Base-by-base conservation (phyloP, 2,888 invertebrate genomes). In the Nysson spinosus region DNA sequence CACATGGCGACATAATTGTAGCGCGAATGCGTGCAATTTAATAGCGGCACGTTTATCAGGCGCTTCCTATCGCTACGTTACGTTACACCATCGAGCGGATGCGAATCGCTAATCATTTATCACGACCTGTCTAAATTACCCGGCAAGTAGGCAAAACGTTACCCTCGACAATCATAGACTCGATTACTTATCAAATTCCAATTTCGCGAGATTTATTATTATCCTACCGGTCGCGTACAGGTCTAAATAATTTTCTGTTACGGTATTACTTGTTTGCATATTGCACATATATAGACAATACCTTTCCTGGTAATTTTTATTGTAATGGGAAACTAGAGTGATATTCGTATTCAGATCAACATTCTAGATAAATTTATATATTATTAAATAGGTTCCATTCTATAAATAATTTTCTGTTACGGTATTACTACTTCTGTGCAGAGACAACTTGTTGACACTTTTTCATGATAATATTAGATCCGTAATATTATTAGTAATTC, bases 91-190 rank as follows among this genome's bases (percentile, higher is more conserved):
- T 32, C 47, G 52, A 63, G 51, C 66, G 67, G 62, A 61, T 52
- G 61, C 62, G 69, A 72, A 72, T 73, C 72, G 69, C 50, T 49
- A 39, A 54, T 66, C 65, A 40, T 72, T 69, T 69, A 69, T 73
- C 72, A 73, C 50, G 40, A 9, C 30, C n/a, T 42, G 61, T 67
- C 63, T 26, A 62, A 50, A 62, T 55, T 49, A 49, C 43, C 39
- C 40, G 22, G 26, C 46, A 51, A 63, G 44, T 54, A 54, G 52
- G 35, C 62, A 46, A 51, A 47, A 47, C 55, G 51, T 37, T 24
- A 44, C 50, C 54, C 43, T 28, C 49, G 30, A n/a, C 35, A 16
- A 14, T 57, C 24, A 12, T 39, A 40, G 50, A 60, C 47, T 52
- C 54, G 60, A 60, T 67, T 54, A 58, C 30, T 66, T 60, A 66